Evolutionary conservation across 2,888 invertebrate genomes (phyloP), one percentile per base, ranked within the genome.

Genomic region (Eilema sororculum): DNA sequence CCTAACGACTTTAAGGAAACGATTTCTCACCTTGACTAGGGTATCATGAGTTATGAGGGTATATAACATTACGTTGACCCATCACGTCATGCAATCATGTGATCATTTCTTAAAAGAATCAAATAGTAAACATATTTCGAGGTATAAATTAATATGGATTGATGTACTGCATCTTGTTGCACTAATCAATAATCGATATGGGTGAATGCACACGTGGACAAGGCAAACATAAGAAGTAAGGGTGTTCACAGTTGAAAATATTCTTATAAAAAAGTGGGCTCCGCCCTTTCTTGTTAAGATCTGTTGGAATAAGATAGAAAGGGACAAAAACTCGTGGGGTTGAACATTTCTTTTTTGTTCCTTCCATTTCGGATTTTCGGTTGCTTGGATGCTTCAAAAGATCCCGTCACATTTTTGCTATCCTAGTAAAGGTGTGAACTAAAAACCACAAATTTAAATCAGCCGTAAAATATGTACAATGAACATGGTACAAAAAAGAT

Each of bases 391-490:
- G 52, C n/a, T n/a, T 52, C n/a, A 52, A 52, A 24, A 10, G 57
- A 12, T 56, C 22, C 46, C 52, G 5, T 25, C 28, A 20, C 5
- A 64, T 22, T 64, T 16, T 24, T 68, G 70, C 58, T 63, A 61
- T 46, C 73, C 70, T 73, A 25, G 66, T 72, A 65, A 33, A 30
- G 52, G 60, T 71, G 71, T 60, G 71, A 67, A 67, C 25, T 16
- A 56, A 58, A 59, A 33, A 63, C 62, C 60, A 33, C 64, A 62
- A 30, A 22, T 13, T 6, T 56, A 41, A 58, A 24, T 56, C 3
- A 56, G 13, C 33, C 58, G 58, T 66, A 9, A 66, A 58, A 41
- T 58, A 22, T 41, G 30, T 6, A 6, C 30, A 33, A 33, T 33
- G 30, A 33, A 33, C 8, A 8, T 6, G 8, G 8, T 33, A 6